Base-by-base conservation (phyloP, 2,797 vertebrate genomes). In the Pseudomugil gertrudae region DNA sequence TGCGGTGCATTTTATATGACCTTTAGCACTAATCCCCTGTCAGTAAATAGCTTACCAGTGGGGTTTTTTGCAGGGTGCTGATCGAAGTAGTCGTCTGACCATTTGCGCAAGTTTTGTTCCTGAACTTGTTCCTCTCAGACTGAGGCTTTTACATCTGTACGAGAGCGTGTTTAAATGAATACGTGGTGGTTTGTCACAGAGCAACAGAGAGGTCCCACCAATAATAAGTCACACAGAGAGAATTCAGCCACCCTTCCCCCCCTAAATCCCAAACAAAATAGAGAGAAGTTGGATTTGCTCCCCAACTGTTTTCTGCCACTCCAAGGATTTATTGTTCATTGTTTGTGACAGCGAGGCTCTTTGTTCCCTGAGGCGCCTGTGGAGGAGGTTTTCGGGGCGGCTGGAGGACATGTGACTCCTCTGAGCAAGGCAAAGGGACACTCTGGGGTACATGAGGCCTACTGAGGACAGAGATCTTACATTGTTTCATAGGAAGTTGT, bases 291-390 rank as follows among this genome's bases (percentile, higher is more conserved):
- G 87, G 91, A 91, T 89, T 89, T 89, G 84, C 86, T 89, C 63
- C 69, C 81, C 80, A 74, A 78, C 78, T 81, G 73, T 85, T 87
- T 90, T 90, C 81, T 90, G 74, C 77, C 77, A 83, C 87, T 90
- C 85, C 57, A 54, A 85, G 89, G 91, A 92, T 92, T 89, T 92
- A 94, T 93, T 93, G 93, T 93, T 90, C 92, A 93, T 94, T 95
- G 94, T 95, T 92, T 80, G 83, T 82, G 87, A 92, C 87, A 92
- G 87, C 80, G 81, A 89, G 89, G 57, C 73, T 81, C 92, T 93
- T 94, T 94, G 93, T 94, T 91, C 87, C 78, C 55, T 0, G 51
- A 89, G 91, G 89, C 86, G 92, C 89, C 92, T 88, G 84, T 76
- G 85, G 86, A 92, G 87, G 89, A 90, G 88, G 88, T 81, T 84